These are phyloP conservation scores for Cotesia typhae DNA, from an alignment of 1,140 invertebrate genomes.

Conservation along the genomic window DNA sequence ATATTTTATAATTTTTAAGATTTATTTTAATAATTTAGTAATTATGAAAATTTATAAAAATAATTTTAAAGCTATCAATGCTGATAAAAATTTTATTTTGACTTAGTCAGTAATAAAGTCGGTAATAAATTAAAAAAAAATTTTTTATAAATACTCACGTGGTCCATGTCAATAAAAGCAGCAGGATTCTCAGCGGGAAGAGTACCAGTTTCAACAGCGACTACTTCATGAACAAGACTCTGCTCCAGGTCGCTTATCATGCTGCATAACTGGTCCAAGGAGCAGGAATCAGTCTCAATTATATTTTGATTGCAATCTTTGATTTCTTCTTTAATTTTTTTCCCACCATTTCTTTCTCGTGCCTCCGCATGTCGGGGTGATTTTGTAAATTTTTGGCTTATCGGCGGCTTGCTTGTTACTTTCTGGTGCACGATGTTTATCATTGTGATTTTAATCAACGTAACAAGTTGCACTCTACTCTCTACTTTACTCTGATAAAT, in stretches of 20 bases:
- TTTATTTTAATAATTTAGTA: no score
- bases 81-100: no score
- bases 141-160: constrained; percentile 3
- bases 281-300: constrained; percentile 49
- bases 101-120: no score
- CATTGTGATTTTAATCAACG: constrained; percentile 34
- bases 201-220: constrained; percentile 13
- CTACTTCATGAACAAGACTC: constrained; percentile 36
- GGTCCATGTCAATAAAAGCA: constrained; percentile 1
- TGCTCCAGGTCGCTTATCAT: constrained; percentile 55
- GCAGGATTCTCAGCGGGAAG: background rate
- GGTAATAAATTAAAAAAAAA: background rate
- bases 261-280: constrained; percentile 53
- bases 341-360: background rate
- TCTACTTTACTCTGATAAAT: no score
- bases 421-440: constrained; percentile 46
- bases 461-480: no score
- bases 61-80: no score
- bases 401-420: constrained; percentile 43
- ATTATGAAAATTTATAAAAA: no score
- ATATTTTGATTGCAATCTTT: constrained; percentile 56
- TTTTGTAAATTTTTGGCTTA: constrained; percentile 27
- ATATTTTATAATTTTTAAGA: no score
- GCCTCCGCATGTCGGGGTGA: background rate
- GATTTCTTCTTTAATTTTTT: constrained; percentile 14